These are phyloP conservation scores for Megathymus violae DNA, from an alignment of 1,140 invertebrate species.

Conservation along the genomic window DNA sequence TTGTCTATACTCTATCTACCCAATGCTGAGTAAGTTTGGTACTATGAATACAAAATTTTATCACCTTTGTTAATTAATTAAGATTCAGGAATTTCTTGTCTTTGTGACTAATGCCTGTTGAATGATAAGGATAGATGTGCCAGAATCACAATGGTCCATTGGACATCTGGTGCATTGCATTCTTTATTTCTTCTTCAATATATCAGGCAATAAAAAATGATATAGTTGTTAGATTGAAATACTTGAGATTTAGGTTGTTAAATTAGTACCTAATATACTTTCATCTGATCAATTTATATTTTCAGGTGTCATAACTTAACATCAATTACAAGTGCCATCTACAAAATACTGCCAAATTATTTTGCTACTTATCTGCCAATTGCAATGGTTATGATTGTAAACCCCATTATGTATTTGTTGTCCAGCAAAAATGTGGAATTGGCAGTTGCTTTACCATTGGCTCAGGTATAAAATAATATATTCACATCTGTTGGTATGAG, in stretches of 20 bases:
- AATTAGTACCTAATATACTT: slow-evolving; percentile 1
- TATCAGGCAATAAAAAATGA: too few species aligned
- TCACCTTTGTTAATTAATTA: too few species aligned
- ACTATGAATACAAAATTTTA: too few species aligned
- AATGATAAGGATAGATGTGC: too few species aligned
- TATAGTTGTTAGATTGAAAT: too few species aligned
- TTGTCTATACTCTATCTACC: slow-evolving; percentile 90
- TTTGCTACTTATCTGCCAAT: slow-evolving; percentile 90
- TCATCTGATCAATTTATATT: slow-evolving; percentile 52
- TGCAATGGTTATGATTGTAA: slow-evolving; percentile 89
- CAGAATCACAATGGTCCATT: too few species aligned
- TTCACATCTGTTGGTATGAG: too few species aligned
- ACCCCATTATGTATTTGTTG: slow-evolving; percentile 88
- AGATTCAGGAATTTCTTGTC: too few species aligned
- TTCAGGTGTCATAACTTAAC: slow-evolving; percentile 89
- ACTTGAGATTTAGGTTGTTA: too few species aligned
- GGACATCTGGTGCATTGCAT: too few species aligned
- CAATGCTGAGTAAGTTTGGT: slow-evolving; percentile 88
- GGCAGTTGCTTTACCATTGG: slow-evolving; percentile 85
- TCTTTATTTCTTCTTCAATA: too few species aligned
- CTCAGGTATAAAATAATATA: slow-evolving; percentile 70
- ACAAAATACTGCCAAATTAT: slow-evolving; percentile 91
- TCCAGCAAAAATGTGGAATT: slow-evolving; percentile 87
- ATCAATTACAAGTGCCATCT: slow-evolving; percentile 84
- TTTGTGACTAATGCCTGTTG: too few species aligned